A percentile compares a stretch with the other conserved stretches of the same genome.
phyloP scores from a whole-genome alignment of 2,797 vertebrate species.

The Coranthus polyacanthus region DNA sequence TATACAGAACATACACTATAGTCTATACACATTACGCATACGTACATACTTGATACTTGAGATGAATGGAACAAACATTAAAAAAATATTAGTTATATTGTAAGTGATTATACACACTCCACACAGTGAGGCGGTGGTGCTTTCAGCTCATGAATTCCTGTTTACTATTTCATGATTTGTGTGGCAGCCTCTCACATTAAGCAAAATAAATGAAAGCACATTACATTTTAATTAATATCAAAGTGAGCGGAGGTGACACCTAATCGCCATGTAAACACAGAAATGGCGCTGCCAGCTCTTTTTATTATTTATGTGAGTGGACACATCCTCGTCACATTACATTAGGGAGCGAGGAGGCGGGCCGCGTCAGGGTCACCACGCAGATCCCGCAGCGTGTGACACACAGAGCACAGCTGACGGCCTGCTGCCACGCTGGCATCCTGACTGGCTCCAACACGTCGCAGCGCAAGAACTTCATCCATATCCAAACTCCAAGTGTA shows the following conservation, averaged over 20 bases:
- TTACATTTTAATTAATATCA: constrained; percentile 81
- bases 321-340: constrained; percentile 78
- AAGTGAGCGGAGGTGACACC: constrained; percentile 63
- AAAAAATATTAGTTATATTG: not conserved
- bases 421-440: constrained; percentile 27
- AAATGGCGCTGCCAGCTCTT: constrained; percentile 68
- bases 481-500: not conserved
- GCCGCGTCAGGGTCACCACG: constrained; percentile 42
- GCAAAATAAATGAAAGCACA: constrained; percentile 65
- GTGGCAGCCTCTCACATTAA: constrained; percentile 42
- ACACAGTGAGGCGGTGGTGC: constrained; percentile 8
- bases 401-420: constrained; percentile 10
- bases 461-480: constrained; percentile 5
- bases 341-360: constrained; percentile 64
- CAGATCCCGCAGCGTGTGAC: constrained; percentile 54
- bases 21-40: too few relatives aligned
- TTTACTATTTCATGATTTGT: constrained; percentile 61
- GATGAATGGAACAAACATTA: not conserved
- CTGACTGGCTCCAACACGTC: constrained; percentile 1
- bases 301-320: constrained; percentile 79
- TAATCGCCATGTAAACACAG: constrained; percentile 77
- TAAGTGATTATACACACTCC: not conserved
- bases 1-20: too few relatives aligned
- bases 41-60: too few relatives aligned
- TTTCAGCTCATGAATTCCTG: constrained; percentile 34